Base-by-base conservation (phyloP, 1,140 invertebrate genomes). In the Platorchestia sp. region DNA sequence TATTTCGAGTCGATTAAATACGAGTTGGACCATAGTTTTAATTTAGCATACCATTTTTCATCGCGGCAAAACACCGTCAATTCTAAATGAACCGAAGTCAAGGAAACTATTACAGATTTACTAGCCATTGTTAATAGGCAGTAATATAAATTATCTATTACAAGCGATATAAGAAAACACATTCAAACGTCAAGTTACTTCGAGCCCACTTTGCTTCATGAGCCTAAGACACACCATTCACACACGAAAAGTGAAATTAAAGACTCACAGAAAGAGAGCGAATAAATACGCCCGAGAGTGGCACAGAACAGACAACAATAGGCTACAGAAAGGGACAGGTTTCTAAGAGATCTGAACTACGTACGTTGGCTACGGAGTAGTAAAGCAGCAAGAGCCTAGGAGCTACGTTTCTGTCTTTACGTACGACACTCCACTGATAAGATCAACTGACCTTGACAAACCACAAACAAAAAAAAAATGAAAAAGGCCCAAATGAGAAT, bases 341-440 rank as follows among this genome's bases (percentile, higher is more conserved):
- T 75, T 75, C 59, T 75, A 75, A 75, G 59, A 75, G 59, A 75
- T 75, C 59, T 75, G 59, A 22, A 75, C 59, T 75, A 75, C 59
- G 59, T 75, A 75, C 59, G 59, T 75, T 27, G 59, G 59, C 59
- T 75, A 75, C 59, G 36, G 59, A 75, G 7, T 75, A 75, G 59
- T 75, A 75, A 75, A 75, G 59, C 59, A 75, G 59, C 59, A 75
- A 75, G 59, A 75, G 59, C 59, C 59, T 75, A 75, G 59, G 59
- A 75, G 59, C 59, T 75, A 75, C 59, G 59, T 75, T 27, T 75
- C 59, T 75, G 59, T 75, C 59, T 75, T 75, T 36, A 75, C 59
- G 10, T 22, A 75, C 59, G 59, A 75, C 59, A 75, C 59, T 75
- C 59, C 59, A 75, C 14, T 36, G 59, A 36, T 27, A 75, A 75